Evolutionary conservation across 2,113 vertebrate genomes (phyloP).

Genomic region (Ceyx melanurus): DNA sequence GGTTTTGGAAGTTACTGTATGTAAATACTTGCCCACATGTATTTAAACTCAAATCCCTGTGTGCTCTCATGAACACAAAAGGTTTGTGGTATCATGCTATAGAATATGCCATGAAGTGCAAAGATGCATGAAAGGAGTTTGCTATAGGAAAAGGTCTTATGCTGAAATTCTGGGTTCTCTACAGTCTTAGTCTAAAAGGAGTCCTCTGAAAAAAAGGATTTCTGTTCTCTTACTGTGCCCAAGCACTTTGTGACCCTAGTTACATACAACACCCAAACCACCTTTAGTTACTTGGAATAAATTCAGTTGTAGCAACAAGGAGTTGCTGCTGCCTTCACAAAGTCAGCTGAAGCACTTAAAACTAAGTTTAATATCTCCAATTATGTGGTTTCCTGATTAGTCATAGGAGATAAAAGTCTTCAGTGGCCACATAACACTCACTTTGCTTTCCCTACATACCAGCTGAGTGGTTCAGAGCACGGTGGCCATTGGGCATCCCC

Average conservation of each 20-base stretch:
- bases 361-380: background rate
- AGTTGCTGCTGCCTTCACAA: background rate
- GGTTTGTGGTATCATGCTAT: background rate
- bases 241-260: background rate
- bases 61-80: background rate
- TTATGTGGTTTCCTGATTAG: background rate
- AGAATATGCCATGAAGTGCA: background rate
- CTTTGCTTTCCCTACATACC: background rate
- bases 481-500: fast-evolving
- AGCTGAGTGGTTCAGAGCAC: background rate
- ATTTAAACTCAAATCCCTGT: background rate
- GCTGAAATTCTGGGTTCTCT: background rate
- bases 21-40: background rate
- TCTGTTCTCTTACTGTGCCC: background rate
- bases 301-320: background rate
- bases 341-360: background rate
- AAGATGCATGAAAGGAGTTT: background rate
- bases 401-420: background rate
- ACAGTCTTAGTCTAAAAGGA: background rate
- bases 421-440: background rate
- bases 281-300: background rate
- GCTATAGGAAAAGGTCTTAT: background rate
- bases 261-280: background rate
- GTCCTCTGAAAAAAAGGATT: background rate
- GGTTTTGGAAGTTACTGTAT: background rate